A percentile compares a stretch with the other conserved stretches of the same genome.
Evolutionary conservation across 92 coral and sea anemone genomes (phyloP).

Genomic region (Palythoa heliodiscus): DNA sequence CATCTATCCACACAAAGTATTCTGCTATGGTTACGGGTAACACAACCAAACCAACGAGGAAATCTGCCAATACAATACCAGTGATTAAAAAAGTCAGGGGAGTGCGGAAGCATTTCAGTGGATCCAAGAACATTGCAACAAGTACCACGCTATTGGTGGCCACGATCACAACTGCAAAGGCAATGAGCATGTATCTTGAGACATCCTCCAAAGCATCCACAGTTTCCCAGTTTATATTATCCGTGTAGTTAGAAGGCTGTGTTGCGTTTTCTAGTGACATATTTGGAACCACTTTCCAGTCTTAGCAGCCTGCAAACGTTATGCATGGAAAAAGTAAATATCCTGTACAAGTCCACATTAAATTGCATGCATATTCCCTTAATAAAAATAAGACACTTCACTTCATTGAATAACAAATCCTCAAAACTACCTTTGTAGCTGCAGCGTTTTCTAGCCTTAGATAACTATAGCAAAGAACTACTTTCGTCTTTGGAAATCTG

Average conservation of each 20-base stretch:
- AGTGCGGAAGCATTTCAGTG: constrained; percentile 79
- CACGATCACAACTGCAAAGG: constrained; percentile 53
- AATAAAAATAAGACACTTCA: no score
- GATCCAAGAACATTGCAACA: constrained; percentile 72
- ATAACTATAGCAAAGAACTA: no score
- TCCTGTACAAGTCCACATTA: no score
- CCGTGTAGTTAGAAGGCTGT: neutral
- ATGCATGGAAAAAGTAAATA: neutral
- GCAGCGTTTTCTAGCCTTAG: no score
- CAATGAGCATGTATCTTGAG: constrained; percentile 9
- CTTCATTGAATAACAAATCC: no score
- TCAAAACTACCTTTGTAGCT: no score
- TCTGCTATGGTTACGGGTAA: constrained; percentile 63
- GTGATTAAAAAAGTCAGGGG: constrained; percentile 78
- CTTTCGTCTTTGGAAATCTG: no score
- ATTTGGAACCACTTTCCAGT: neutral
- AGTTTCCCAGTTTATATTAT: constrained; percentile 5
- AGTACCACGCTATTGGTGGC: constrained; percentile 72
- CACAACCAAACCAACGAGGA: constrained; percentile 78
- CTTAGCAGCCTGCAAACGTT: neutral
- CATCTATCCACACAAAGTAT: constrained; percentile 12
- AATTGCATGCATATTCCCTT: no score
- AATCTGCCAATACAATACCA: constrained; percentile 72
- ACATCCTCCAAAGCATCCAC: constrained; percentile 15
- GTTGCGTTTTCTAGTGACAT: neutral